Percentiles rank a stretch among this genome's conserved stretches.
These are phyloP conservation scores for Syngnathus acus DNA, from an alignment of 2,797 vertebrate genomes.

Conservation along the genomic window DNA sequence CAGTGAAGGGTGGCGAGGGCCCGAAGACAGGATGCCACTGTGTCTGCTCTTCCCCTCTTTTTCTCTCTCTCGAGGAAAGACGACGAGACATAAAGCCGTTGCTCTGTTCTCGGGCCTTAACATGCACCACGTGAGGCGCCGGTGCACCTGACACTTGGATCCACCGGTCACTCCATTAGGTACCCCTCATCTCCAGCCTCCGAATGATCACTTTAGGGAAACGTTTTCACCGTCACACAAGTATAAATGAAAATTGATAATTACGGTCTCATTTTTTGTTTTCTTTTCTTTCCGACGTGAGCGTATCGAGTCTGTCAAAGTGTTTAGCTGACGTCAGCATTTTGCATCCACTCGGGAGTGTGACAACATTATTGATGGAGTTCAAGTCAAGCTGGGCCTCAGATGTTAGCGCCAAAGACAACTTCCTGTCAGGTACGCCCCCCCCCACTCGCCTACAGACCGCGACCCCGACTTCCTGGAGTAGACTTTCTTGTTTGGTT, in stretches of 20 bases:
- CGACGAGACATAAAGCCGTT: slow-evolving; percentile 31
- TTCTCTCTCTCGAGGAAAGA: slow-evolving; percentile 33
- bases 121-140: slow-evolving; percentile 52
- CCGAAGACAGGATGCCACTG: slow-evolving; percentile 60
- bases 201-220: background rate
- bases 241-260: too few relatives aligned
- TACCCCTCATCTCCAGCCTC: background rate
- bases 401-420: slow-evolving; percentile 38
- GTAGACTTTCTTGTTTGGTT: slow-evolving; percentile 52
- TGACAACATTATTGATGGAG: background rate
- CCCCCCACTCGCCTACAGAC: slow-evolving; percentile 25
- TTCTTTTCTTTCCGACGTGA: too few relatives aligned
- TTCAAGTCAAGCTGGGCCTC: background rate
- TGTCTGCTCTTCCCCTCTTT: slow-evolving; percentile 35
- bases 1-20: slow-evolving; percentile 39
- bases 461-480: slow-evolving; percentile 50
- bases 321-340: background rate
- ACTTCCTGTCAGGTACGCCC: slow-evolving; percentile 48
- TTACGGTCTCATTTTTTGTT: too few relatives aligned
- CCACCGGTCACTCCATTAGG: background rate
- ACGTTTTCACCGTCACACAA: too few relatives aligned
- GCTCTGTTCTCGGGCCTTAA: slow-evolving; percentile 44
- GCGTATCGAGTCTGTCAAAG: background rate
- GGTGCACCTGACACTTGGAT: slow-evolving; percentile 38
- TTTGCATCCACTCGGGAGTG: background rate